These are phyloP conservation scores for Brachypalpus laphriformis DNA, from an alignment of 2,888 invertebrate species.

Conservation along the genomic window DNA sequence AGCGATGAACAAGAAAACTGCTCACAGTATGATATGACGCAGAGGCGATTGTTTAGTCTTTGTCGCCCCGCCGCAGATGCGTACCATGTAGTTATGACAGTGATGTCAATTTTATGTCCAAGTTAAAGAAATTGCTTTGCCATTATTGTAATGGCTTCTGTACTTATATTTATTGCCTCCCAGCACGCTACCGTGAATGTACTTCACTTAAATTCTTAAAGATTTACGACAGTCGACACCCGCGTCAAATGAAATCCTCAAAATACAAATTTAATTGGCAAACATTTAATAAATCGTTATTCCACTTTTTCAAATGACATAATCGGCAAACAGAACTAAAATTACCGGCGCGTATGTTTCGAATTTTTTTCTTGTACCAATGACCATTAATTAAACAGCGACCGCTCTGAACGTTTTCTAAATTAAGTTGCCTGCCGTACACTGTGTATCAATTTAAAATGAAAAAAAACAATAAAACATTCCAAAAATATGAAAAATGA, in stretches of 20 bases:
- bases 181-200: not conserved
- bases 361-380: slow-evolving; percentile 23
- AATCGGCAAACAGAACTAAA: slow-evolving; percentile 13
- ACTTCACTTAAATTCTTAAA: not conserved
- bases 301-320: slow-evolving; percentile 32
- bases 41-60: not conserved
- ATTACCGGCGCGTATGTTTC: slow-evolving; percentile 21
- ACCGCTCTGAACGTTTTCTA: slow-evolving; percentile 17
- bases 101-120: slow-evolving; percentile 17
- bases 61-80: not conserved
- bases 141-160: slow-evolving; percentile 7
- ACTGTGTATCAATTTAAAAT: slow-evolving; percentile 32
- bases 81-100: slow-evolving; percentile 1
- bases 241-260: not conserved
- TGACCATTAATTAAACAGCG: slow-evolving; percentile 31
- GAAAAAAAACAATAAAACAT: not conserved
- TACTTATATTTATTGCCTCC: not conserved
- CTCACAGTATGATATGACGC: not conserved
- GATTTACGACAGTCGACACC: slow-evolving; percentile 2
- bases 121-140: slow-evolving; percentile 8
- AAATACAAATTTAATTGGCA: not conserved
- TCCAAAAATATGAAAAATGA: slow-evolving; percentile 39
- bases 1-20: not conserved
- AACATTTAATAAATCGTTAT: slow-evolving; percentile 34
- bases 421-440: slow-evolving; percentile 34